Evolutionary conservation across 2,888 invertebrate species (phyloP).

Genomic region (Drosophila tanythrix): DNA sequence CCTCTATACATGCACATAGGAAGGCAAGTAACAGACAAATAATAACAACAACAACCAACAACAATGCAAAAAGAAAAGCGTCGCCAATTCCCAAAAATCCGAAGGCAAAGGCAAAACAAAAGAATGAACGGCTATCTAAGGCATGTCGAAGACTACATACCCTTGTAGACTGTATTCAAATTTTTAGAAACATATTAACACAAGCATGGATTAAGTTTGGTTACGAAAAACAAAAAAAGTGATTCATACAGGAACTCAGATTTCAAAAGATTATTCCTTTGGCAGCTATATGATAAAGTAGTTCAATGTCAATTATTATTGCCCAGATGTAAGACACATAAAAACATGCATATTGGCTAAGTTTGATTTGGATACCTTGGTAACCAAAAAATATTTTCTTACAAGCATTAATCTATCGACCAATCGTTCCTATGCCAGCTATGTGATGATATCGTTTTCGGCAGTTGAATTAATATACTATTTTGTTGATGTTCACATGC

Average conservation of each 20-base stretch:
- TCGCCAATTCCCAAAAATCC: conserved; percentile 32
- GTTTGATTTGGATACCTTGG: background rate
- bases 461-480: background rate
- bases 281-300: background rate
- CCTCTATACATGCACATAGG: background rate
- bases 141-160: background rate
- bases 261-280: background rate
- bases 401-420: background rate
- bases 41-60: conserved; percentile 32
- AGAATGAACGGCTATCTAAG: background rate
- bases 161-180: background rate
- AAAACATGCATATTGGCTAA: background rate
- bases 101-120: conserved; percentile 43
- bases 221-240: background rate
- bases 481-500: background rate
- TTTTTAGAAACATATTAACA: background rate
- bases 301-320: background rate
- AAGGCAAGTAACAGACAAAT: conserved; percentile 53
- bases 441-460: background rate
- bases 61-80: conserved; percentile 28
- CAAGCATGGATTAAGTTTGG: background rate
- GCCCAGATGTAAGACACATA: background rate
- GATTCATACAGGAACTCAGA: background rate
- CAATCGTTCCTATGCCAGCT: background rate
- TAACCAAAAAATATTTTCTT: background rate